These are phyloP conservation scores for Catonia carolina DNA, from an alignment of 2,888 invertebrate species.

Conservation along the genomic window DNA sequence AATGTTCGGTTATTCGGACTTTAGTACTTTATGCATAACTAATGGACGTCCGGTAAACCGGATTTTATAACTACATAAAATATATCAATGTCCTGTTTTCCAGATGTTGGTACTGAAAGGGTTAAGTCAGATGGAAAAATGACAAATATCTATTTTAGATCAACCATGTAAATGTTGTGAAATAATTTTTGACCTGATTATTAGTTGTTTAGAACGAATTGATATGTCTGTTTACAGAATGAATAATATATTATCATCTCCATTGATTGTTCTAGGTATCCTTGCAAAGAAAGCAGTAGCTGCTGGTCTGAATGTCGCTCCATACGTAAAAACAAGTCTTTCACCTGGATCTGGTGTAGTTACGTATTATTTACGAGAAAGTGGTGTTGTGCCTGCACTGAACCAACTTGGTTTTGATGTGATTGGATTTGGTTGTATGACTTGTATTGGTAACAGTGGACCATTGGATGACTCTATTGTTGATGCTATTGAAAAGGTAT, in stretches of 20 bases:
- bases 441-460: conserved; percentile 97
- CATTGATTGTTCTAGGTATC: conserved; percentile 56
- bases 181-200: no score
- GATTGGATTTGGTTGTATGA: conserved; percentile 99
- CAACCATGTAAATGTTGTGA: no score
- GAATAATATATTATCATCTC: no score
- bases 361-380: conserved; percentile 81
- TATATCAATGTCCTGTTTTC: no score
- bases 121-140: no score
- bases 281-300: conserved; percentile 92
- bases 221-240: background rate
- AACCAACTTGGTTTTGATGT: conserved; percentile 85
- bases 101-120: no score
- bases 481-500: conserved; percentile 81
- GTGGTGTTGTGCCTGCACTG: conserved; percentile 83
- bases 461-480: conserved; percentile 88
- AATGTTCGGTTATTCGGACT: no score
- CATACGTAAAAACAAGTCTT: conserved; percentile 94
- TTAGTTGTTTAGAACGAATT: background rate
- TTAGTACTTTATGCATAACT: no score
- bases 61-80: no score
- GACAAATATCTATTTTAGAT: no score
- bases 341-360: conserved; percentile 96
- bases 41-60: no score
- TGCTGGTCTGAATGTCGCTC: conserved; percentile 77